Evolutionary conservation across 2,797 vertebrate genomes (phyloP), one percentile per base, ranked within the genome.

Genomic region (Mus caroli): DNA sequence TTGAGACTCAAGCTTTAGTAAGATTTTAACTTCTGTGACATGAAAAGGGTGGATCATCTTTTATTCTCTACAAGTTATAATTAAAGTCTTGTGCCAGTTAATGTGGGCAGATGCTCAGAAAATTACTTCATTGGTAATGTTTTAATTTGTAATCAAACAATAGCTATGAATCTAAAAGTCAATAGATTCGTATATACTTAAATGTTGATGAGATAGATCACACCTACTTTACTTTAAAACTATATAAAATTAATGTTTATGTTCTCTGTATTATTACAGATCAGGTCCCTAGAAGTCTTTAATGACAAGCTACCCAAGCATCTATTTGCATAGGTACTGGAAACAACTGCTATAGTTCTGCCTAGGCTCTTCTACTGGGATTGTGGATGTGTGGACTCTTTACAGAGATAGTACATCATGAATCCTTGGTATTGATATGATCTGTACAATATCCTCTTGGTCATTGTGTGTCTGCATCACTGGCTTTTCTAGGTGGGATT

Each of bases 111-210:
- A 89, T 90, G 77, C 12, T 86, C 73, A 62, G 79, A 89, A 64
- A 96, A 88, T 93, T 90, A 90, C 76, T 97, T 94, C 58, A 96
- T 96, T 94, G 96, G 52, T 75, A 24, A 2, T 91, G 71, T 95
- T 93, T 97, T 93, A 96, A 92, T 96, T 91, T 96, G 4, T 94
- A 92, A 96, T 85, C 78, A 94, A 94, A 96, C 93, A 96, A 92
- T 93, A 92, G 88, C 87, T 96, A 24, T 71, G 3, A 80, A 94
- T 71, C n/a, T 84, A 94, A 69, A 96, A 89, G 34, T 79, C 12
- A 96, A 8, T 93, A 37, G 46, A 93, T 95, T 43, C 91, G 37
- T 96, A 91, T 54, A 20, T 88, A 76, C 60, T 96, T 96, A 94
- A 96, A 95, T 79, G 75, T 92, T 95, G 93, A 75, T 93, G 83